Evolutionary conservation across 2,888 invertebrate genomes (phyloP), one percentile per base, ranked within the genome.

Genomic region (Drosophila anomelani): DNA sequence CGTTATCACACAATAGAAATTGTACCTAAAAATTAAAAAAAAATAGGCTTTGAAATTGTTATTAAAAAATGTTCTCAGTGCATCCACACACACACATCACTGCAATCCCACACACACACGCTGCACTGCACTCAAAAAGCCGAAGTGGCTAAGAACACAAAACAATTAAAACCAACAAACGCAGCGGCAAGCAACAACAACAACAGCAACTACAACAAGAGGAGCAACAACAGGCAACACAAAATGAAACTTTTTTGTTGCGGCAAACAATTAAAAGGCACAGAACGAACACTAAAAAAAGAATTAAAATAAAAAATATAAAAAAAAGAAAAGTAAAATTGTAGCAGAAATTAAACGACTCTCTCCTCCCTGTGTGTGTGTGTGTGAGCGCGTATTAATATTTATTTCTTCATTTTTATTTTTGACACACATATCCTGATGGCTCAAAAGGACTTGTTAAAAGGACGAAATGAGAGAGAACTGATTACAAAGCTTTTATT

Each of bases 111-210:
- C 55, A 56, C 20, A 58, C 41, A 51, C 79, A 85, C 70, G 77
- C 76, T 78, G 75, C 76, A 66, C 74, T 83, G 75, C 76, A 80
- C 85, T 83, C 81, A 80, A 85, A 84, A 85, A 88, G 80, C 88
- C 88, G 86, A 88, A 88, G 85, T 88, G 88, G 88, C 85, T 85
- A 88, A 85, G 88, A 88, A 85, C 88, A 85, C 85, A 88, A 85
- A 88, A 85, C 88, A 85, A 85, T 85, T 85, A 85, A 85, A 85
- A 79, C 84, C 80, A 85, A 87, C 83, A 85, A 85, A 84, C 86
- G 81, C 84, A 70, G 41, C 61, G 38, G 55, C 59, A 54, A 77
- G 38, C 72, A 63, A 38, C 57, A 66, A 38, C 57, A 66, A 41
- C 72, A 63, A 46, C 56, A 66, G 43, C 36, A 15, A 5, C 46